Percentiles rank a stretch among this genome's conserved stretches.
These are phyloP conservation scores for Montipora cactus DNA, from an alignment of 64 coral and sea anemone genomes.

Conservation along the genomic window DNA sequence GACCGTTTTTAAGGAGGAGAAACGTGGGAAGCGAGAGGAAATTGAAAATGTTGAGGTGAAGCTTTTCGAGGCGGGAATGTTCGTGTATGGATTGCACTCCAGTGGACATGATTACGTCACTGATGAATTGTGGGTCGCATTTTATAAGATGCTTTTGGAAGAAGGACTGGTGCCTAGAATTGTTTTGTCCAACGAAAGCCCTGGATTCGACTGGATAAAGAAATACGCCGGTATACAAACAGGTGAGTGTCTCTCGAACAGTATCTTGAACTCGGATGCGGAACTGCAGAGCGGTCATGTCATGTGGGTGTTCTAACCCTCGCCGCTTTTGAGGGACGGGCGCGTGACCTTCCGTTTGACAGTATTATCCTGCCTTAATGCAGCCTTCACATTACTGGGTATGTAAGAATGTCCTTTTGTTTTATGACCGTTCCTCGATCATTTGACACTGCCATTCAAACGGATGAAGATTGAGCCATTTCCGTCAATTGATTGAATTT, in stretches of 20 bases:
- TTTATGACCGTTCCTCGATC: too few relatives aligned
- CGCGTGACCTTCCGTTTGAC: too few relatives aligned
- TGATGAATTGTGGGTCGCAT: slow-evolving; percentile 78
- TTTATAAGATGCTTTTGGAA: slow-evolving; percentile 73
- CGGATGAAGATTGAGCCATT: too few relatives aligned
- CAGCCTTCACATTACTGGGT: too few relatives aligned
- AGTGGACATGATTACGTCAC: slow-evolving; percentile 71
- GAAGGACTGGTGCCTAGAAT: slow-evolving; percentile 65
- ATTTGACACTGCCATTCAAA: too few relatives aligned
- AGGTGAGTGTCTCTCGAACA: slow-evolving; percentile 19
- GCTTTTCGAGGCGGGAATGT: slow-evolving; percentile 67
- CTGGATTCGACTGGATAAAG: slow-evolving; percentile 80
- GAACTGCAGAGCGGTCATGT: too few relatives aligned
- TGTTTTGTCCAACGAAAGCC: slow-evolving; percentile 70
- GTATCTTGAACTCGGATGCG: too few relatives aligned
- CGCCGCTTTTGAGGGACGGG: too few relatives aligned
- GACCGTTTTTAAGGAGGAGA: slow-evolving; percentile 64
- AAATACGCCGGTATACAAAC: slow-evolving; percentile 10
- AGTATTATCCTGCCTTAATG: too few relatives aligned
- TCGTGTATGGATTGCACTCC: slow-evolving; percentile 47
- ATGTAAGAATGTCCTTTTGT: too few relatives aligned
- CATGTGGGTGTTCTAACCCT: too few relatives aligned
- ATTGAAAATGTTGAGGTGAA: slow-evolving; percentile 79
- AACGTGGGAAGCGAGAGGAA: slow-evolving; percentile 24
- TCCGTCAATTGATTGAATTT: too few relatives aligned